Conservation (phyloP, 2,113 vertebrate genomes). For the Proteles cristata region DNA sequence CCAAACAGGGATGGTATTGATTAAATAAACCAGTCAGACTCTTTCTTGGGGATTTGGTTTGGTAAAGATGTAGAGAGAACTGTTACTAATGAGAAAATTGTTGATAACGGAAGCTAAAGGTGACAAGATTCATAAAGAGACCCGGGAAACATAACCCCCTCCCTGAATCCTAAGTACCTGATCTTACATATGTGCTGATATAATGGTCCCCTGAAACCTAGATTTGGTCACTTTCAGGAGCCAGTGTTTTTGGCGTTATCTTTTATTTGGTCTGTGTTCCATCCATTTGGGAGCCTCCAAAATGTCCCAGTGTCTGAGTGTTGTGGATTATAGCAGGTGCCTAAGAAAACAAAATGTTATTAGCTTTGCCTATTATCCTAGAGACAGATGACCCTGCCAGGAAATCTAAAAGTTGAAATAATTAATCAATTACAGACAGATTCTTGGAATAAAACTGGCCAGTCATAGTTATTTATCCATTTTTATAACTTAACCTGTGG, state of each 20-base stretch:
- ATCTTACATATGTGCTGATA: background rate
- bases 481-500: conserved; percentile 18
- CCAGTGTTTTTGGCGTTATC: background rate
- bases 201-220: background rate
- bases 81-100: background rate
- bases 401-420: background rate
- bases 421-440: background rate
- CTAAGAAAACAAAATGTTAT: background rate
- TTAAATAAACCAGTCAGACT: conserved; percentile 15
- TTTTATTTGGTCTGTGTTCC: conserved; percentile 22
- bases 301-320: background rate
- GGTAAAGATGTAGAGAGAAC: background rate
- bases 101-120: background rate
- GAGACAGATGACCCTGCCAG: background rate
- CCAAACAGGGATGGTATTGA: background rate
- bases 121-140: background rate
- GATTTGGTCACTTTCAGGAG: background rate
- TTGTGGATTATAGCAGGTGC: background rate
- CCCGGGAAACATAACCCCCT: background rate
- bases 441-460: conserved; percentile 10
- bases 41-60: conserved; percentile 1
- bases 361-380: background rate
- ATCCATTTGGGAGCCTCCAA: background rate
- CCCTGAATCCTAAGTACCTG: background rate
- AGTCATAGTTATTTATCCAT: background rate